Conservation (phyloP, 2,888 invertebrate species). For the Nipponacmea schrenckii region DNA sequence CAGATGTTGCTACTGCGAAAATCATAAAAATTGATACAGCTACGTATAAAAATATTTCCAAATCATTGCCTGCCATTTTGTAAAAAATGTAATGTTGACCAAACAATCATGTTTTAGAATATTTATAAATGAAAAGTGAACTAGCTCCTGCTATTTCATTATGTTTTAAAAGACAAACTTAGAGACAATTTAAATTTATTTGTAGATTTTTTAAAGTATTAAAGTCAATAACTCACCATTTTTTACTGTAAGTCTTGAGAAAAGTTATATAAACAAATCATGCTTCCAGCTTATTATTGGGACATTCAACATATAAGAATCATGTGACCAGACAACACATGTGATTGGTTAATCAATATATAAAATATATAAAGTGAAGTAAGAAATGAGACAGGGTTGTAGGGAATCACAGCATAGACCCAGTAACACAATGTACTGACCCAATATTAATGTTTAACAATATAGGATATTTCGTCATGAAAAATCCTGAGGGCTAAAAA, state of each 20-base stretch:
- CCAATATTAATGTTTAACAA: not conserved
- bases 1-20: not conserved
- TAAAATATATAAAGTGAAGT: not conserved
- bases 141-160: too few species aligned
- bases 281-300: not conserved
- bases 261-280: too few species aligned
- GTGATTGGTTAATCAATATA: not conserved
- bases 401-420: not conserved
- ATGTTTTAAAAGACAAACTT: too few species aligned
- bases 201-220: too few species aligned
- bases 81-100: too few species aligned
- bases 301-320: not conserved
- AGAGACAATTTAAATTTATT: too few species aligned
- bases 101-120: not conserved
- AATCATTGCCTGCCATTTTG: not conserved
- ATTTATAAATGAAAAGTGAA: too few species aligned
- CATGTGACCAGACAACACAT: not conserved
- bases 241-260: too few species aligned
- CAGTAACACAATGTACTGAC: not conserved
- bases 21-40: not conserved
- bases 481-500: not conserved
- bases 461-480: not conserved
- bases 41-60: not conserved
- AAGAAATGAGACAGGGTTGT: too few species aligned
- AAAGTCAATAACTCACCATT: too few species aligned